phyloP scores from a whole-genome alignment of 2,888 invertebrate species.

The Brachycybe producta region DNA sequence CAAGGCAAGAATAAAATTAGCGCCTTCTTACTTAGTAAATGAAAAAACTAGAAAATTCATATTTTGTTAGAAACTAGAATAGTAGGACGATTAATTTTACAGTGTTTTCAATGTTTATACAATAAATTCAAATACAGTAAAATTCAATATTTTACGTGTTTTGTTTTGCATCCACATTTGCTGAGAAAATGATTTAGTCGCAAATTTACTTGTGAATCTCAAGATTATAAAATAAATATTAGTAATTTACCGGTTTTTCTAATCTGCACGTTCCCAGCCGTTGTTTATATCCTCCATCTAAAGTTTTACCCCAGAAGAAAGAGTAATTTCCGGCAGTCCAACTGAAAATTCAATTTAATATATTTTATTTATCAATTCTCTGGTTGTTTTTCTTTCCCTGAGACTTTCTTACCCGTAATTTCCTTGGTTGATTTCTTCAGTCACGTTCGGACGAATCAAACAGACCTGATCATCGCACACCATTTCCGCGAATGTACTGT shows the following conservation, averaged over 20 bases:
- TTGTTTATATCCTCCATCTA: conserved; percentile 62
- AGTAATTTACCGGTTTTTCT: conserved; percentile 37
- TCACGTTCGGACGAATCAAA: conserved; percentile 55
- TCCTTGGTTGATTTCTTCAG: conserved; percentile 50
- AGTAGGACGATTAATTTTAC: too few relatives aligned
- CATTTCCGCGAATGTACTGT: conserved; percentile 38
- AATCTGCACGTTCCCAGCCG: conserved; percentile 56
- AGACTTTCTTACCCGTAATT: conserved; percentile 31
- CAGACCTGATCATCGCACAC: conserved; percentile 60
- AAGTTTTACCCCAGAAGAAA: conserved; percentile 67
- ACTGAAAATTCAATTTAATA: conserved; percentile 35
- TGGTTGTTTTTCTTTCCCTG: background rate
- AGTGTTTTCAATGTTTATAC: too few relatives aligned
- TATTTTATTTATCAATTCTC: background rate
- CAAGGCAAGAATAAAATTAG: too few relatives aligned
- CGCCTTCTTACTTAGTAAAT: too few relatives aligned
- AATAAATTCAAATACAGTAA: too few relatives aligned
- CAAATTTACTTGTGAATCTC: background rate
- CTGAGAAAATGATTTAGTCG: background rate
- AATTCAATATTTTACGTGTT: too few relatives aligned
- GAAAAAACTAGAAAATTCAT: too few relatives aligned
- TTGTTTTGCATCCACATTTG: too few relatives aligned
- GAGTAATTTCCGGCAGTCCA: conserved; percentile 74
- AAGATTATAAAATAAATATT: background rate
- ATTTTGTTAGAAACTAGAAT: too few relatives aligned